These are phyloP conservation scores for Megalopta genalis DNA, from an alignment of 1,140 invertebrate genomes.

Conservation along the genomic window DNA sequence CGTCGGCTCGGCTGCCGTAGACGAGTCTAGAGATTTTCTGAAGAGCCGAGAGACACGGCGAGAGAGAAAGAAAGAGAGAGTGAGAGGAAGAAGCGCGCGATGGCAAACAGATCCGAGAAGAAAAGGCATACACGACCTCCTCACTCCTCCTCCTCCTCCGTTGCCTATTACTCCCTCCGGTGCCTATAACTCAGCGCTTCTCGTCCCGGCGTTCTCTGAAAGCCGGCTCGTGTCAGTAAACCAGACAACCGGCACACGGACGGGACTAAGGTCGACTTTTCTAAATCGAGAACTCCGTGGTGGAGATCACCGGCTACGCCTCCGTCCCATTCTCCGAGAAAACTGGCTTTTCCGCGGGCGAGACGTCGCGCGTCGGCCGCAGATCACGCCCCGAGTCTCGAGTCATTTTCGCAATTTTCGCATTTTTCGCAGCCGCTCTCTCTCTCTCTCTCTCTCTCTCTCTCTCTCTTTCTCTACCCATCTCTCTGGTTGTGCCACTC, in stretches of 20 bases:
- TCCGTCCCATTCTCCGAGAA: neutral
- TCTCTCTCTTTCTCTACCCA: no score
- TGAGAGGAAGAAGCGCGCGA: no score
- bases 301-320: neutral
- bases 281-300: constrained; percentile 1
- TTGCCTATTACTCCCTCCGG: constrained; percentile 2
- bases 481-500: no score
- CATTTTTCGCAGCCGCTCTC: no score
- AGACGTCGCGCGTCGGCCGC: no score
- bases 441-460: no score
- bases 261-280: neutral
- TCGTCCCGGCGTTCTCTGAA: neutral
- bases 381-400: no score
- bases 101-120: constrained; percentile 8
- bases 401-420: no score
- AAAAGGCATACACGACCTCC: neutral
- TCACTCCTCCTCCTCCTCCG: neutral
- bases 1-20: neutral
- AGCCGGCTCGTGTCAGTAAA: constrained; percentile 18
- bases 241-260: constrained; percentile 7
- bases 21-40: neutral
- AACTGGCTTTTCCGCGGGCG: neutral
- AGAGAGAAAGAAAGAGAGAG: neutral
- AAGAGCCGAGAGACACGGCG: neutral
- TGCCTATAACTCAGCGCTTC: neutral